Base-by-base conservation (phyloP, 2,113 vertebrate genomes). In the Pycnonotus jocosus region DNA sequence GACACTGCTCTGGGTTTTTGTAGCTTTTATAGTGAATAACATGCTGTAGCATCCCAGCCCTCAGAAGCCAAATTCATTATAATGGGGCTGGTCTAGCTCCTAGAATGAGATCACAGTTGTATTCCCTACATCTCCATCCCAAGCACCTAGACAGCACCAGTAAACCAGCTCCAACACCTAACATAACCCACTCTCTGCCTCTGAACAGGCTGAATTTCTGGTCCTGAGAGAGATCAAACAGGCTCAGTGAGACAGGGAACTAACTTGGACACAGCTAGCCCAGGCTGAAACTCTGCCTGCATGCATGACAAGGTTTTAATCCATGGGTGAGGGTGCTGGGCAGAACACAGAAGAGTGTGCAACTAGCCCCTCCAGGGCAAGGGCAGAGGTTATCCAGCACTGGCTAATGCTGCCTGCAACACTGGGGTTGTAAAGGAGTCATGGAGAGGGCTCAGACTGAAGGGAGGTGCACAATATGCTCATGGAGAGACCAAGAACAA, bases 181-280 rank as follows among this genome's bases (percentile, higher is more conserved):
- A 13, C 0, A 0, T 3, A n/a, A 68, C 12, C 22, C 53, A 11
- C n/a, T 42, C 33, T 6, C 16, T 37, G 10, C 37, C 19, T 47
- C 25, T 44, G 69, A 27, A 69, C 16, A 50, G 7, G 8, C 48
- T 60, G 23, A 3, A 0, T 4, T 45, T 33, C 57, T 45, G 10
- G 21, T 28, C 38, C 56, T 20, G 42, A 71, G 66, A n/a, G 47
- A 30, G 30, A 5, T 71, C 45, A 66, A 7, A 76, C 2, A 21
- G 44, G 24, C n/a, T 73, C 45, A 48, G 61, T 28, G 61, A 76
- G 33, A 62, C 27, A 54, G 44, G 28, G 38, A 88, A 31, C 40
- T 66, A n/a, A n/a, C 47, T 38, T 47, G 72, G 44, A 23, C 62
- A 25, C 30, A 60, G 50, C 17, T 61, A 68, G 45, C 28, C 18